Evolutionary conservation across 2,888 invertebrate species (phyloP), one percentile per base, ranked within the genome.

Genomic region (Cephus nigrinus): DNA sequence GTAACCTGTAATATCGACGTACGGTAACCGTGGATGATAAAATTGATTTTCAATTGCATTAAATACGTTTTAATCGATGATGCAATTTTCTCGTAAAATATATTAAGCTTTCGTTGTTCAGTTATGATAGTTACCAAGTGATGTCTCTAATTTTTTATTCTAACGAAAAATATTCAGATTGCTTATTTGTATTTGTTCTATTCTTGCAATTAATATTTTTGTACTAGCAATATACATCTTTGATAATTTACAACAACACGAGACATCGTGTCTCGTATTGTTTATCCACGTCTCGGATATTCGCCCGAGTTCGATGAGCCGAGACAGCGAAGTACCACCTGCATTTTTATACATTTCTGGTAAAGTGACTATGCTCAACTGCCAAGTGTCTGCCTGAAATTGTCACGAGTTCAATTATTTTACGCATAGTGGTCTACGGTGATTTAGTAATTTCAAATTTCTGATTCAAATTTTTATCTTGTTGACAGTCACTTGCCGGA

Each of bases 281-380:
- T 23, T 55, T 23, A 55, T 55, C 1, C 23, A 55, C 23, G 9
- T 55, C 23, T 55, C 55, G 2, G 55, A 23, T 55, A 55, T 55
- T 55, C 55, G 55, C 55, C 2, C 23, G 5, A 23, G 9, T 55
- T 55, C 55, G 55, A 23, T 23, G 9, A 55, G 23, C 9, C 9
- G 9, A 55, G 23, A 9, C 55, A 23, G 23, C 23, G 55, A 33
- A 12, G 71, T 71, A 77, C 75, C 74, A 75, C 23, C 77, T 75
- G 9, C n/a, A 69, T 34, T 77, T 77, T 77, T 69, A 77, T 77
- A 68, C 74, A 55, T 36, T 74, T 77, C 77, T 77, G 77, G 4
- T 77, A 75, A 55, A 74, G 68, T 77, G 77, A 77, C 76, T 77
- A 77, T 75, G 77, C 77, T 75, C 75, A 77, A 77, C 77, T 77